Conservation (phyloP, 2,797 vertebrate species). For the Oreortyx pictus region DNA sequence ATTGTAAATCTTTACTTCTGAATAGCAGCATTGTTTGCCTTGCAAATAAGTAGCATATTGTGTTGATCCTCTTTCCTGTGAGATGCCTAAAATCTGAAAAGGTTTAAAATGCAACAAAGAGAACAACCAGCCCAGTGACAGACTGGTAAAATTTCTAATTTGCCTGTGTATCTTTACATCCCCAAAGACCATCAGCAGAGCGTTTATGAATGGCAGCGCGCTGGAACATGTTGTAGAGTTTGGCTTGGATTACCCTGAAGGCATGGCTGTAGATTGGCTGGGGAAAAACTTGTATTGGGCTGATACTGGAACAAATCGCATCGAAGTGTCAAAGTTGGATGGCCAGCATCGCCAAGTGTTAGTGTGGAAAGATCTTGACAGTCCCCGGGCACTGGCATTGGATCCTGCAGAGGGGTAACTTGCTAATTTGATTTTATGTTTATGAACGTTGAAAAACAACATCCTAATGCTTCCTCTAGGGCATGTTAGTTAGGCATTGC, state of each 20-base stretch:
- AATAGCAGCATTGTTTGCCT: conserved; percentile 56
- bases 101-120: conserved; percentile 60
- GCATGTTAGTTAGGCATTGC: background rate
- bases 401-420: conserved; percentile 94
- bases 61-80: conserved; percentile 36
- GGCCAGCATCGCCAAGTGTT: conserved; percentile 96
- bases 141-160: conserved; percentile 41
- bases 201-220: conserved; percentile 96
- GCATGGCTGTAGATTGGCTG: conserved; percentile 98
- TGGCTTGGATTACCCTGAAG: conserved; percentile 95
- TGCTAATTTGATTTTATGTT: conserved; percentile 28
- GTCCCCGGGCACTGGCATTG: conserved; percentile 91
- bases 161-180: conserved; percentile 43
- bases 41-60: conserved; percentile 46
- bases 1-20: conserved; percentile 53
- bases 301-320: conserved; percentile 96
- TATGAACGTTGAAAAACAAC: background rate
- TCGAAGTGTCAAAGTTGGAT: conserved; percentile 95
- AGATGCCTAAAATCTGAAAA: conserved; percentile 55
- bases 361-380: conserved; percentile 98
- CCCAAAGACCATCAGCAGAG: conserved; percentile 94
- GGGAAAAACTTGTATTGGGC: conserved; percentile 99
- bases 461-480: background rate
- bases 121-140: conserved; percentile 3
- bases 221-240: conserved; percentile 96